phyloP scores from a whole-genome alignment of 2,888 invertebrate species.

The Pammene aurita region DNA sequence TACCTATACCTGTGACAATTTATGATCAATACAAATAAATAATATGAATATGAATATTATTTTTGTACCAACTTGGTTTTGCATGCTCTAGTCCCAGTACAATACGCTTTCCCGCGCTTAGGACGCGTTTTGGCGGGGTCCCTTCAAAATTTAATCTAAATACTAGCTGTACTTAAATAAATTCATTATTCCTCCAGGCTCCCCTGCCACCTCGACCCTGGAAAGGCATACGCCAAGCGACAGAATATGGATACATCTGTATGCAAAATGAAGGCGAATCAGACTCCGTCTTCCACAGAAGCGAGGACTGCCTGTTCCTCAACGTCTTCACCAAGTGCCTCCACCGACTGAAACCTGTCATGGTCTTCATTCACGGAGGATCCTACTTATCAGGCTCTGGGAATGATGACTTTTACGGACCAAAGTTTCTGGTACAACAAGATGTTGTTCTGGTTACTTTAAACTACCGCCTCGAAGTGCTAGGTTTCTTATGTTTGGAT shows the following conservation, averaged over 20 bases:
- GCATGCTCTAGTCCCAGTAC: too few relatives aligned
- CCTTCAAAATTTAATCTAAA: too few relatives aligned
- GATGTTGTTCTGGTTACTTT: slow-evolving; percentile 56
- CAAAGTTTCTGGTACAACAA: slow-evolving; percentile 54
- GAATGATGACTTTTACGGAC: slow-evolving; percentile 49
- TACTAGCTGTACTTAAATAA: not conserved
- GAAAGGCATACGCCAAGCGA: slow-evolving; percentile 49
- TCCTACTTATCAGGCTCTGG: slow-evolving; percentile 52
- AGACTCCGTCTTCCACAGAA: slow-evolving; percentile 44
- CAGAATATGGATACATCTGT: slow-evolving; percentile 48
- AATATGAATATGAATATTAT: too few relatives aligned
- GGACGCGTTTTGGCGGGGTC: too few relatives aligned
- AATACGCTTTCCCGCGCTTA: too few relatives aligned
- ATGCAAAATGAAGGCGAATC: slow-evolving; percentile 48
- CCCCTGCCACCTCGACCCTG: slow-evolving; percentile 49
- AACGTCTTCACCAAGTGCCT: slow-evolving; percentile 50
- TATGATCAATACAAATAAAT: too few relatives aligned
- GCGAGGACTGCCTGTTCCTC: slow-evolving; percentile 52
- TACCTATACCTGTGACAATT: too few relatives aligned
- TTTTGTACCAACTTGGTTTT: too few relatives aligned
- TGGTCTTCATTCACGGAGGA: slow-evolving; percentile 59
- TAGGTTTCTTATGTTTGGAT: slow-evolving; percentile 48
- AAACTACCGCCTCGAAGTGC: slow-evolving; percentile 52
- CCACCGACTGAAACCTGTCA: slow-evolving; percentile 49
- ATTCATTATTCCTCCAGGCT: slow-evolving; percentile 43